Percentiles rank a stretch among this genome's conserved stretches.
Evolutionary conservation across 1,140 invertebrate genomes (phyloP).

Genomic region (Drosophila eugracilis): DNA sequence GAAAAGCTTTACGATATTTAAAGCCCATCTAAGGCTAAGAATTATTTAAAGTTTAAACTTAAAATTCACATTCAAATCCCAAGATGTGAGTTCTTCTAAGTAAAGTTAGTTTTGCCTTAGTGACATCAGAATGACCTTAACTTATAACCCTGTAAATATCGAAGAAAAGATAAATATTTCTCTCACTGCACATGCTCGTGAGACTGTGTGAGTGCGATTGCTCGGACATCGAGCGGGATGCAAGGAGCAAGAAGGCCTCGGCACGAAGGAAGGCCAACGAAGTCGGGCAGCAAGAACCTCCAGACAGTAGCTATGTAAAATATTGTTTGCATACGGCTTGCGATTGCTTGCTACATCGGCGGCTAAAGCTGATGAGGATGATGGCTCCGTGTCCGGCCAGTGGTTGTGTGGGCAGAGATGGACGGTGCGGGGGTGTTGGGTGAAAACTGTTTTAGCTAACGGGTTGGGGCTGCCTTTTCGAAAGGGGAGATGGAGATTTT

Average conservation of each 20-base stretch:
- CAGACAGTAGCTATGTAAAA: constrained; percentile 80
- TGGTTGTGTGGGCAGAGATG: constrained; percentile 1
- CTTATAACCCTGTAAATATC: no score
- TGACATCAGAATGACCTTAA: no score
- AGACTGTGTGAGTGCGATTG: constrained; percentile 37
- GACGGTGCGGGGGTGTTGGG: constrained; percentile 2
- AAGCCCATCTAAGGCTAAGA: no score
- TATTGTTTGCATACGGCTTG: constrained; percentile 84
- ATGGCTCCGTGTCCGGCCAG: constrained; percentile 46
- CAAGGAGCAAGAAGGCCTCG: constrained; percentile 67
- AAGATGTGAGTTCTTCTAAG: no score
- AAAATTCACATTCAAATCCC: no score
- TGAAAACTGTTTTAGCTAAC: constrained; percentile 2
- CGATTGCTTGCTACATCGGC: constrained; percentile 80
- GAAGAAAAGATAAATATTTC: background rate
- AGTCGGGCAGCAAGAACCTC: constrained; percentile 72
- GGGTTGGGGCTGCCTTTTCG: constrained; percentile 11
- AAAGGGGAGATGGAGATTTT: constrained; percentile 41
- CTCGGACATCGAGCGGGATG: constrained; percentile 68
- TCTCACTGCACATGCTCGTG: background rate
- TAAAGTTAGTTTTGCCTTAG: no score
- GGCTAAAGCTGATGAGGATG: constrained; percentile 60
- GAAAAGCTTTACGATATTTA: no score
- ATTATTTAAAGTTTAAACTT: no score
- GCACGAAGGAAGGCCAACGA: constrained; percentile 76